These are phyloP conservation scores for Neoarius graeffei DNA, from an alignment of 2,113 vertebrate species.

Conservation along the genomic window DNA sequence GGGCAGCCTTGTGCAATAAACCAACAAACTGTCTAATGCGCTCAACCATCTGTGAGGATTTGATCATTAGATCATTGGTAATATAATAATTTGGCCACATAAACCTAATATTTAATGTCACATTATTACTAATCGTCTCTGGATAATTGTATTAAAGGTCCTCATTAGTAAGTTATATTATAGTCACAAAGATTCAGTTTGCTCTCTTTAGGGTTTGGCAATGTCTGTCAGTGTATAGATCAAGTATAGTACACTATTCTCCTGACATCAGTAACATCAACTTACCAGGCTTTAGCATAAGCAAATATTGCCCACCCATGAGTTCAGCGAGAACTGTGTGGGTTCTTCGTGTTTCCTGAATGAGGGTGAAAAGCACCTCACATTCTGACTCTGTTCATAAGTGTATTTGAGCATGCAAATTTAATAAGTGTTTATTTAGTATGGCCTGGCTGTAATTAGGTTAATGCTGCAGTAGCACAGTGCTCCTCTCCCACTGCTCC, in stretches of 20 bases:
- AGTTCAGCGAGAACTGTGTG: constrained; percentile 26
- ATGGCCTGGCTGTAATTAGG: constrained; percentile 56
- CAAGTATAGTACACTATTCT: neutral
- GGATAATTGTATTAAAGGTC: neutral
- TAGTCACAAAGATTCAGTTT: neutral
- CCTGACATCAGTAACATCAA: neutral
- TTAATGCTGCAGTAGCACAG: constrained; percentile 55
- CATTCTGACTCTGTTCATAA: constrained; percentile 44
- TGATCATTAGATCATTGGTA: constrained; percentile 3
- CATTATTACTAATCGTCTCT: neutral
- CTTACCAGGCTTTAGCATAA: neutral
- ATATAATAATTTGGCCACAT: neutral
- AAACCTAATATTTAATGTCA: neutral
- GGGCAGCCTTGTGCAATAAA: constrained; percentile 44
- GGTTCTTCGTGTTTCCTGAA: constrained; percentile 39
- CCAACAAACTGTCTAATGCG: neutral
- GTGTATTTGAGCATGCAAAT: constrained; percentile 62
- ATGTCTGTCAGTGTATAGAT: neutral
- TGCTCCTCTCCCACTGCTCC: constrained; percentile 51
- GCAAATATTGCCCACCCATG: neutral
- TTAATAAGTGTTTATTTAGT: constrained; percentile 61
- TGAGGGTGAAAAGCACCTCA: constrained; percentile 5
- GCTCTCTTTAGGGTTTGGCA: neutral
- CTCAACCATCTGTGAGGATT: neutral
- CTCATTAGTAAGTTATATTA: neutral